Conservation (phyloP, 64 coral and sea anemone genomes). For the Pocillopora verrucosa region DNA sequence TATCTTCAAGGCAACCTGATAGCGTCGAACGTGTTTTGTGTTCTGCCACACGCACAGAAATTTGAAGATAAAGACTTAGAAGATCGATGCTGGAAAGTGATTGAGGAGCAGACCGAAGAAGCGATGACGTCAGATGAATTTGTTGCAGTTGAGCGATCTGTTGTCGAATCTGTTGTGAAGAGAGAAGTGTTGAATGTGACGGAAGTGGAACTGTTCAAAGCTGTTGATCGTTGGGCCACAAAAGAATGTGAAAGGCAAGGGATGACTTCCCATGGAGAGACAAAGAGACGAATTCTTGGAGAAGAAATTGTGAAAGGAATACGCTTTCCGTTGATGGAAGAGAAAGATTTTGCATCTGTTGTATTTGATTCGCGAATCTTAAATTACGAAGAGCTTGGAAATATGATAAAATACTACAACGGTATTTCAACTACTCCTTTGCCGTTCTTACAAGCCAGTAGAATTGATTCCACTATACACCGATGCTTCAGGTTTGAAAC, state of each 20-base stretch:
- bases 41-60: slow-evolving; percentile 11
- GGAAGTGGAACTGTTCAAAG: slow-evolving; percentile 13
- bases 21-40: not conserved
- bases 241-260: not conserved
- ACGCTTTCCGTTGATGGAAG: not conserved
- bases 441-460: too few species aligned
- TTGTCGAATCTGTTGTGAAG: not conserved
- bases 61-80: slow-evolving; percentile 29
- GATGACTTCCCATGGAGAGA: not conserved
- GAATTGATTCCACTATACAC: too few species aligned
- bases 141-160: not conserved
- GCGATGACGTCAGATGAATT: slow-evolving; percentile 1
- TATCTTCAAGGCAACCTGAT: not conserved
- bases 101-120: not conserved
- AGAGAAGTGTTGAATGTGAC: not conserved
- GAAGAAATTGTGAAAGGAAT: not conserved
- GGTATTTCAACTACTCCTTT: not conserved
- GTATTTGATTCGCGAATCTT: not conserved
- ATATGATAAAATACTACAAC: not conserved
- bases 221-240: not conserved
- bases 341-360: slow-evolving; percentile 6
- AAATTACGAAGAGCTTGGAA: not conserved
- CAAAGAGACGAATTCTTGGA: not conserved
- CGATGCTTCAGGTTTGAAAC: too few species aligned
- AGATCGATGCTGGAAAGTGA: slow-evolving; percentile 18